Evolutionary conservation across 2,888 invertebrate genomes (phyloP).

Genomic region (Thera obeliscata): DNA sequence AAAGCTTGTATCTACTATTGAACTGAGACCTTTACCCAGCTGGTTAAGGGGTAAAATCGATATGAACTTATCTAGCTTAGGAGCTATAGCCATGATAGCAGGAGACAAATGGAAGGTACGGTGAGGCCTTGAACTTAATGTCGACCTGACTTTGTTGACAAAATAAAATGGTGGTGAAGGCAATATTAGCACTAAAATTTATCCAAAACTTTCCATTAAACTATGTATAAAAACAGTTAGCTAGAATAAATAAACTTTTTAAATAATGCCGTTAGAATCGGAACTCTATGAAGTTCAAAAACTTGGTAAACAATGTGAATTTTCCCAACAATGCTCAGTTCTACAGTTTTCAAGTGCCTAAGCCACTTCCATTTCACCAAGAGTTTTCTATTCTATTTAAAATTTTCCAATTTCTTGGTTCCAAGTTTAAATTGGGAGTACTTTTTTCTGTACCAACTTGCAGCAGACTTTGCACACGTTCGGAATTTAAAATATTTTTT

Average conservation of each 20-base stretch:
- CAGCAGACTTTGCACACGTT: background rate
- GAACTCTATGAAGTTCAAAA: background rate
- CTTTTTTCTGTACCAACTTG: background rate
- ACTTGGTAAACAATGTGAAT: background rate
- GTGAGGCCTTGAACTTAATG: constrained; percentile 4
- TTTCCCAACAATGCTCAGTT: background rate
- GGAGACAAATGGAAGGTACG: constrained; percentile 1
- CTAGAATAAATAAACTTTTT: no score
- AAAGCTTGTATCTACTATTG: no score
- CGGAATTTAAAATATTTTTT: background rate
- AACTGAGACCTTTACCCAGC: no score
- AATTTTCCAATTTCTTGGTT: background rate
- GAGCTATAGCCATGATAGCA: constrained; percentile 1
- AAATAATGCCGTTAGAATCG: no score
- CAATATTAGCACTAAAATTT: no score
- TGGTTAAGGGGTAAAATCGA: background rate
- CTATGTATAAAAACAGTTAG: no score
- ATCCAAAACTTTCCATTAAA: no score
- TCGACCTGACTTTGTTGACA: background rate
- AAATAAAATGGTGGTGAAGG: background rate
- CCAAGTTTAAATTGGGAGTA: background rate
- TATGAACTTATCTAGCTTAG: background rate
- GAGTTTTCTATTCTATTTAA: no score
- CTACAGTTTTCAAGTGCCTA: background rate
- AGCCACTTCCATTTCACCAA: background rate